Evolutionary conservation across 2,113 vertebrate species (phyloP).

Genomic region (Chamaetylas fuelleborni): DNA sequence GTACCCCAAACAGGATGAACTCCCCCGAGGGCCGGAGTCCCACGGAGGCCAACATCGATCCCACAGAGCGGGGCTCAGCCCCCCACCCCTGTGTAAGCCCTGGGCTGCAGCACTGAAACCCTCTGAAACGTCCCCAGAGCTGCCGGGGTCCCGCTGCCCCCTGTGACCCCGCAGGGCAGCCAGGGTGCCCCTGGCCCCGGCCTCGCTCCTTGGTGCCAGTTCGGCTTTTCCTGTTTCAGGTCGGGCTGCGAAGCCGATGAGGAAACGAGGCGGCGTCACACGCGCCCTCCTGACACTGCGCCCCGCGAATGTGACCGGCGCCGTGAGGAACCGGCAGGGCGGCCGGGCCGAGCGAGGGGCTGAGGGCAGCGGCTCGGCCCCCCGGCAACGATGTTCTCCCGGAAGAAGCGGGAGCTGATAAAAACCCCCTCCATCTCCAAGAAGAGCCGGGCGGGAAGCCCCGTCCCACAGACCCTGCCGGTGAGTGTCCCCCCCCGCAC

Average conservation of each 20-base stretch:
- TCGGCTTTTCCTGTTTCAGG: slow-evolving; percentile 59
- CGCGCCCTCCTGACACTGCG: slow-evolving; percentile 35
- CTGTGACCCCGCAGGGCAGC: neutral
- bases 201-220: neutral
- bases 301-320: neutral
- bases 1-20: neutral
- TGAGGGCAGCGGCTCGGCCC: neutral
- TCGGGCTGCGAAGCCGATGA: neutral
- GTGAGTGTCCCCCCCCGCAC: slow-evolving; percentile 73
- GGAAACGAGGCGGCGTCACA: slow-evolving; percentile 61
- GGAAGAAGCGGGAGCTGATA: slow-evolving; percentile 91
- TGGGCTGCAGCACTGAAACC: neutral
- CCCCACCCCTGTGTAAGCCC: accelerated
- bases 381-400: slow-evolving; percentile 80
- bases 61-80: neutral
- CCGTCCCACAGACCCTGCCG: slow-evolving; percentile 76
- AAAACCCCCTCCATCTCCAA: slow-evolving; percentile 96
- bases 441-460: slow-evolving; percentile 90
- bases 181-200: neutral
- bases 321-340: neutral
- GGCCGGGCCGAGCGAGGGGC: neutral
- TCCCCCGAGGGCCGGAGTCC: neutral
- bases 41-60: accelerated
- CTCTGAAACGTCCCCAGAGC: accelerated
- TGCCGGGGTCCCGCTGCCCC: neutral